These are phyloP conservation scores for Leptinotarsa tumamoca DNA, from an alignment of 2,888 invertebrate genomes.

Conservation along the genomic window DNA sequence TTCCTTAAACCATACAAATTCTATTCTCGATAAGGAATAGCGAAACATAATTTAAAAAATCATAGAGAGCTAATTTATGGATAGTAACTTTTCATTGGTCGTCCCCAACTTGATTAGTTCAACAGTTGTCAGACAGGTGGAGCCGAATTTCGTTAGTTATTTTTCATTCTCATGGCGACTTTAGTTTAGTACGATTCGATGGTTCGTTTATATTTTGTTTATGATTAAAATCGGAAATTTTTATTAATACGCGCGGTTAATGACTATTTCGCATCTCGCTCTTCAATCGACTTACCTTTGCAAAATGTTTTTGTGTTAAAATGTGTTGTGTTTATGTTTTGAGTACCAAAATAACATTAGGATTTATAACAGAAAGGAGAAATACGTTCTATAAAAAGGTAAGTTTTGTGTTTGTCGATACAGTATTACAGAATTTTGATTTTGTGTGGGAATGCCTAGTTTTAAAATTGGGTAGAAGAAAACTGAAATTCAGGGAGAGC, in stretches of 20 bases:
- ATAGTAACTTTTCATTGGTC: conserved; percentile 8
- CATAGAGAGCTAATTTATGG: neutral
- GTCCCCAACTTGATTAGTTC: conserved; percentile 56
- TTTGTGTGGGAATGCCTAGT: neutral
- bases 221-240: conserved; percentile 45
- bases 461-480: neutral
- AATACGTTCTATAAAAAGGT: conserved; percentile 49
- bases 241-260: conserved; percentile 46
- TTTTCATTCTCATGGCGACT: conserved; percentile 55
- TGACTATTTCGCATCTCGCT: conserved; percentile 38
- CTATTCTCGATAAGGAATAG: too few species aligned
- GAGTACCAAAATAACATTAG: conserved; percentile 56
- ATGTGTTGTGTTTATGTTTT: conserved; percentile 62
- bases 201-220: conserved; percentile 47
- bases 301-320: conserved; percentile 58
- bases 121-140: conserved; percentile 60
- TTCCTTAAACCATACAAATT: too few species aligned
- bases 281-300: conserved; percentile 43
- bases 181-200: conserved; percentile 47
- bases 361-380: conserved; percentile 52
- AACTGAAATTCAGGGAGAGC: neutral
- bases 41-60: neutral
- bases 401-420: conserved; percentile 35
- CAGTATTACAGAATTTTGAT: neutral
- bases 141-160: conserved; percentile 50